Base-by-base conservation (phyloP, 2,888 invertebrate species). In the Euplexia lucipara region DNA sequence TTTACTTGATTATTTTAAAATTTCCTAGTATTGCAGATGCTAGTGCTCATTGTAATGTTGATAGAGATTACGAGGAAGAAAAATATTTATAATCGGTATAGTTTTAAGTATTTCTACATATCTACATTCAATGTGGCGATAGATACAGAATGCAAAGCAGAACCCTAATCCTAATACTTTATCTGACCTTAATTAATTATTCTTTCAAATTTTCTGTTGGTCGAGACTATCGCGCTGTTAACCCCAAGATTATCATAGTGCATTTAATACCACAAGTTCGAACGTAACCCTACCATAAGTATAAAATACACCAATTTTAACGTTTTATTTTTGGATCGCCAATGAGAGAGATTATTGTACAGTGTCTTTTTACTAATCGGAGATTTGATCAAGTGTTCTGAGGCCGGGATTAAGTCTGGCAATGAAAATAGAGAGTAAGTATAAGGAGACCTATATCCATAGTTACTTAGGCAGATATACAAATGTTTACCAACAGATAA, bases 1-100 rank as follows among this genome's bases (percentile, higher is more conserved):
- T 72, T 70, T 76, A 70, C 44, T 53, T 62, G 58, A 77, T 76
- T 74, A 75, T 67, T 69, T 76, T 67, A 20, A 61, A 63, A 37
- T 41, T 77, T 73, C 52, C 44, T 56, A 34, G 77, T 59, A 64
- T 9, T 59, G 37, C 60, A 76, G 69, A 76, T 69, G 63, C 47
- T 42, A 61, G 41, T 35, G 51, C 45, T 62, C 68, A 49, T 16
- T 6, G 34, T 22, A 22, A n/a, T 34, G 26, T 54, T 22, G 30
- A 61, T 32, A 45, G 18, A 37, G 32, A 57, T 51, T 18, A 44
- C 22, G 14, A 26, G 14, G 16, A 59, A 56, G 44, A 52, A 49
- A 52, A 58, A 45, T 37, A 47, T 48, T 62, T 32, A 53, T 48
- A 41, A 45, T 39, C 39, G 16, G 7, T 14, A 3, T 30, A 20